Evolutionary conservation across 2,888 invertebrate species (phyloP).

Genomic region (Clivina fossor): DNA sequence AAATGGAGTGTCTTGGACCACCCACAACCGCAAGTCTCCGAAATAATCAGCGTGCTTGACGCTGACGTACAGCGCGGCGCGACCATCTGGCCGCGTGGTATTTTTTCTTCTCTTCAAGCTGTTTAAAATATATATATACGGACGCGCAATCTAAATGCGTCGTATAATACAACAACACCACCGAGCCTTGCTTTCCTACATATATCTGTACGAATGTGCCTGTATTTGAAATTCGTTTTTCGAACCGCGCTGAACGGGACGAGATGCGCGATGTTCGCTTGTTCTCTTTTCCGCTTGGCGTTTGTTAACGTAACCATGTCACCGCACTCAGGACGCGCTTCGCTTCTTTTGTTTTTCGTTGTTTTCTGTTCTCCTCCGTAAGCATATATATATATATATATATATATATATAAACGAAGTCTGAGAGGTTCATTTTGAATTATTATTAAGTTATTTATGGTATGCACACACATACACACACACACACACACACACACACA

Average conservation of each 20-base stretch:
- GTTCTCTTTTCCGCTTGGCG: too few species aligned
- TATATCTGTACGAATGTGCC: neutral
- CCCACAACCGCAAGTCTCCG: slow-evolving; percentile 29
- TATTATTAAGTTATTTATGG: too few species aligned
- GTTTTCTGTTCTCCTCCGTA: neutral
- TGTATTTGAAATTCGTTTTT: slow-evolving; percentile 30
- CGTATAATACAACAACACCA: too few species aligned
- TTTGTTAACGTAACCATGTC: slow-evolving; percentile 24
- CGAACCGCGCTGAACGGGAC: slow-evolving; percentile 3
- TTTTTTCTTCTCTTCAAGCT: slow-evolving; percentile 12
- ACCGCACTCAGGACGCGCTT: slow-evolving; percentile 2
- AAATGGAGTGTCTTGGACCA: slow-evolving; percentile 32
- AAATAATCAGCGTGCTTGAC: slow-evolving; percentile 30
- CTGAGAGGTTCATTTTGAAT: too few species aligned
- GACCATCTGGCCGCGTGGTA: slow-evolving; percentile 27
- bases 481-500: too few species aligned
- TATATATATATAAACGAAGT: too few species aligned
- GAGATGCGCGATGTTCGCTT: too few species aligned
- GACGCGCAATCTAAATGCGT: slow-evolving; percentile 27
- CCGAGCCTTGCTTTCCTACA: too few species aligned
- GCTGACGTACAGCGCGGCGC: slow-evolving; percentile 15
- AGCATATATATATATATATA: too few species aligned
- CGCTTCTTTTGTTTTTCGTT: too few species aligned
- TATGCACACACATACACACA: too few species aligned
- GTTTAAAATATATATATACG: slow-evolving; percentile 30